Base-by-base conservation (phyloP, 2,113 vertebrate genomes). In the Mesitornis unicolor region DNA sequence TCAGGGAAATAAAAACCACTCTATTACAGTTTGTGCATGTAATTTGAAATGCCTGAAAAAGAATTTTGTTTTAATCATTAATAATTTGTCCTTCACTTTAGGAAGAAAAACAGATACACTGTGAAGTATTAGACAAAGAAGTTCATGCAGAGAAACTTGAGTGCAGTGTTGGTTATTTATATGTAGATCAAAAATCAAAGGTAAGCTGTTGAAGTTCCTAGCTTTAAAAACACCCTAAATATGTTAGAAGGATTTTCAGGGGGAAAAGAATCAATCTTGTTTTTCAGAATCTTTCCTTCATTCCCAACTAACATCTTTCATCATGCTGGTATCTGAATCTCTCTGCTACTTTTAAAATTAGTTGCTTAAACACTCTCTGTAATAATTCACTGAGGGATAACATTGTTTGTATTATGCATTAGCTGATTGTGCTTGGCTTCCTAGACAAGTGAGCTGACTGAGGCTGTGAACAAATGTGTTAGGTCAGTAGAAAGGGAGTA, bases 81-180 rank as follows among this genome's bases (percentile, higher is more conserved):
- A 18, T 86, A 86, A 82, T 81, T 91, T 45, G 7, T 81, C 40
- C 35, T 79, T 94, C 88, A 40, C 96, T 97, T 92, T 95, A 99
- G 99, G 98, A 98, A 95, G 98, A 99, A 91, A 98, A 98, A 77
- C 93, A 98, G 85, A 98, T 99, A 92, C 98, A 97, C 45, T 99
- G 99, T 97, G 98, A 98, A 8, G 95, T 99, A 24, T 97, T 91
- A 42, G 97, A 99, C 74, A 98, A 98, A 63, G 98, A 98, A 79
- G 95, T 97, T 22, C 93, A 98, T 42, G n/a, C 59, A 7, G 97
- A 98, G 22, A 97, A 96, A 42, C 97, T 99, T 54, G 95, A 98
- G 89, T 99, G 99, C 96, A 96, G 76, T 9, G 51, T 99, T 86
- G 98, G 98, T 35, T 98, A 99, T 95, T 97, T 99, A 33, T 98